Evolutionary conservation across 2,797 vertebrate genomes (phyloP), one percentile per base, ranked within the genome.

Genomic region (Threskiornis aethiopicus): DNA sequence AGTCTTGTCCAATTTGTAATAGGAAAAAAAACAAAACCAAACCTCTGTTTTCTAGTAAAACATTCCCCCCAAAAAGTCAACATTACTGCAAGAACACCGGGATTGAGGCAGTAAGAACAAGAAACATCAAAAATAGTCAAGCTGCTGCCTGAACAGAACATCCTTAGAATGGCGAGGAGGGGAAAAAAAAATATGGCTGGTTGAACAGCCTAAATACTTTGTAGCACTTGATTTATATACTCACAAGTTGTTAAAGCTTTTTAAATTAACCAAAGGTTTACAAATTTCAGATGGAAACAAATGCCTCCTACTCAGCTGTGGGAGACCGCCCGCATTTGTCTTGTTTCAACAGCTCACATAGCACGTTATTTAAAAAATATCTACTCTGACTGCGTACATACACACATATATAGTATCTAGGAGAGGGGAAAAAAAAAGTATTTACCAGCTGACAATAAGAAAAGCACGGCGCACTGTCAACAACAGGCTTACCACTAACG

Each of bases 211-310:
- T 25, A 28, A 91, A 75, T 7, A 20, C 16, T 79, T 21, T 13
- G 19, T 10, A 46, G n/a, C 49, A 46, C 55, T 64, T 75, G 54
- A 86, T 85, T 84, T 75, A 87, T 31, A 61, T 0, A 61, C 37
- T 69, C 67, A 12, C 11, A 17, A 66, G 41, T 14, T 31, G 73
- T 33, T 77, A 35, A 69, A 69, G 39, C 35, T n/a, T 93, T 90
- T 66, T 21, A 82, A 90, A 80, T 44, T 49, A 89, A 64, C 73
- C 39, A 33, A 83, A 94, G 29, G 84, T 89, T 97, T 89, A 90
- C 78, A 84, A 55, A 70, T 82, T 73, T 59, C 52, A 26, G 21
- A 49, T 20, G 52, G 73, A 87, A 97, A 96, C 84, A 95, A 97
- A 87, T 85, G 46, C 83, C 47, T 87, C 84, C 92, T 51, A 72